phyloP scores from a whole-genome alignment of 2,797 vertebrate genomes.

The Epinephelus awoara region DNA sequence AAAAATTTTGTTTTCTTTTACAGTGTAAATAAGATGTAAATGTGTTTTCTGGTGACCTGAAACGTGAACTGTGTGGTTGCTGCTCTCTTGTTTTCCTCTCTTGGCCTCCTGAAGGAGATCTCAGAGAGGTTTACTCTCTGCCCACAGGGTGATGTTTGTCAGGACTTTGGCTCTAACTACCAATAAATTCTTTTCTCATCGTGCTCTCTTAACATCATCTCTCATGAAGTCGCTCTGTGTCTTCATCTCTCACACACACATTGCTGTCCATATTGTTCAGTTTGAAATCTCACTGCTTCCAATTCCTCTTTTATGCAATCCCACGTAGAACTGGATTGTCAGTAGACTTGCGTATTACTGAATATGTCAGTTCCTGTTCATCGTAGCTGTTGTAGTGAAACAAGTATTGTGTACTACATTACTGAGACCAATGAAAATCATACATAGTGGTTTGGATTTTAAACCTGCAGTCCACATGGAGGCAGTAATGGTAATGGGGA shows the following conservation, averaged over 20 bases:
- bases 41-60: constrained; percentile 38
- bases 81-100: constrained; percentile 50
- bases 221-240: constrained; percentile 44
- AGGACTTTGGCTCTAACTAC: constrained; percentile 45
- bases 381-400: constrained; percentile 23
- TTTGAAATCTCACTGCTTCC: constrained; percentile 35
- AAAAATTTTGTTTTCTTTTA: not conserved
- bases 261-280: constrained; percentile 44
- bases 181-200: constrained; percentile 49
- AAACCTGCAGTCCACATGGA: constrained; percentile 2
- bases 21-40: constrained; percentile 8
- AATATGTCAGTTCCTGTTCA: constrained; percentile 38
- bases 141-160: constrained; percentile 40
- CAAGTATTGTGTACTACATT: constrained; percentile 15
- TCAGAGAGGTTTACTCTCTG: constrained; percentile 49
- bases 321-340: constrained; percentile 37
- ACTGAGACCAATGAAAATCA: constrained; percentile 12
- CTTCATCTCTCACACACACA: constrained; percentile 35
- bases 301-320: constrained; percentile 35
- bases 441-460: constrained; percentile 16
- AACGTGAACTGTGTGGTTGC: constrained; percentile 38
- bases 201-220: constrained; percentile 37
- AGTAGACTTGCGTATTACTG: constrained; percentile 9
- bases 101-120: constrained; percentile 34
- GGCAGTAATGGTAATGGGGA: not conserved